Evolutionary conservation across 1,140 invertebrate genomes (phyloP), one percentile per base, ranked within the genome.

Genomic region (Odontomachus brunneus): DNA sequence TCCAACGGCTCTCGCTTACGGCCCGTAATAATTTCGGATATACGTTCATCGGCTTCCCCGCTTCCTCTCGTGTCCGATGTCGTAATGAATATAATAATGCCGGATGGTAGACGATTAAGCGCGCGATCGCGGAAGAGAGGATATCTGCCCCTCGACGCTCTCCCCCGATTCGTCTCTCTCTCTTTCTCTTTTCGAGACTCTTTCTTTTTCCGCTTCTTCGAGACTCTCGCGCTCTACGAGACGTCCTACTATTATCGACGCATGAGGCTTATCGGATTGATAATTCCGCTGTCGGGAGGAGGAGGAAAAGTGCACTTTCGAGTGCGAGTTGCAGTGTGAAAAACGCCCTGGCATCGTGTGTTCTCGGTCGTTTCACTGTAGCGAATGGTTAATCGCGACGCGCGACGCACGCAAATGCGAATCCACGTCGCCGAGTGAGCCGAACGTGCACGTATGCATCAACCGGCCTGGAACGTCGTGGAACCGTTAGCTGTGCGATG

Each of bases 1-100:
- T 33, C 17, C 15, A 75, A 51, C 59, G 59, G n/a, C 44, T 62
- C 49, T 75, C 15, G 57, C 44, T 75, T 22, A 29, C 11, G 22
- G 24, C 12, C 72, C 12, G 26, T 75, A 51, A 75, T 60, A 22
- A 63, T 65, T 63, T 60, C 22, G 17, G 7, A 24, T 57, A 24
- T 29, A 33, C 24, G 66, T 11, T 17, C 17, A 14, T 74, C 55
- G 22, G 59, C 38, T 60, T 44, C 19, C 15, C n/a, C 49, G 26
- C 1, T 17, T 29, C 38, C 0, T 11, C 38, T 44, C 24, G 63
- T 75, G 63, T 26, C 26, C 72, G 38, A 73, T 59, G 33, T 38
- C 71, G 14, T 57, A 72, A 55, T 72, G 19, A 72, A 72, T 33
- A 38, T 59, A 73, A 59, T 73, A 73, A 59, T 26, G 71, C 19